phyloP scores from a whole-genome alignment of 2,113 vertebrate species.

The Colossoma macropomum region DNA sequence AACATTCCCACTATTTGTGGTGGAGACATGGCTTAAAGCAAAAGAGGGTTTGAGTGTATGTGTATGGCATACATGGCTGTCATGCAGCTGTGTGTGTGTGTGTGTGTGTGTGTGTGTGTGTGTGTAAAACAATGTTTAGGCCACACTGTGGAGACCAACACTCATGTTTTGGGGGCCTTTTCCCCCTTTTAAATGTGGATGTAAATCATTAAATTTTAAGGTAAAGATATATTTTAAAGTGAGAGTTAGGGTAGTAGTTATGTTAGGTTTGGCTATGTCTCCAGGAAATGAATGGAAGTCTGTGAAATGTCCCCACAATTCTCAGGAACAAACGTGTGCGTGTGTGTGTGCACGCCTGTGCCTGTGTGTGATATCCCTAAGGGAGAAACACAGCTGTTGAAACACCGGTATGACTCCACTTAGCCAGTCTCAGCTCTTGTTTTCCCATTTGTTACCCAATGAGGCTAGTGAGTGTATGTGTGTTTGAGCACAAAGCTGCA shows the following conservation, averaged over 20 bases:
- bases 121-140: no score
- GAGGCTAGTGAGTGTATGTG: conserved; percentile 28
- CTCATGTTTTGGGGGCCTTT: no score
- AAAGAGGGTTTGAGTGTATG: neutral
- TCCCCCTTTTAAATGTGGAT: no score
- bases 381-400: conserved; percentile 70
- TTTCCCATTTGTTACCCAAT: conserved; percentile 64
- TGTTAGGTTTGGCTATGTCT: no score
- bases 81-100: neutral
- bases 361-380: neutral
- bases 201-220: no score
- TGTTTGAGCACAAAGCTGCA: conserved; percentile 37
- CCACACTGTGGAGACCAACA: no score
- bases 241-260: no score
- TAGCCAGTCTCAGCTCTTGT: conserved; percentile 68
- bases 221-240: no score
- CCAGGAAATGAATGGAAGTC: no score
- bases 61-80: neutral
- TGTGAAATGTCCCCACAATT: no score
- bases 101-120: neutral
- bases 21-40: neutral
- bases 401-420: conserved; percentile 72
- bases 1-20: no score
- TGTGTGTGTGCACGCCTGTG: neutral
- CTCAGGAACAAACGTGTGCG: no score